These are phyloP conservation scores for Calliopum simillimum DNA, from an alignment of 2,888 invertebrate species.

Conservation along the genomic window DNA sequence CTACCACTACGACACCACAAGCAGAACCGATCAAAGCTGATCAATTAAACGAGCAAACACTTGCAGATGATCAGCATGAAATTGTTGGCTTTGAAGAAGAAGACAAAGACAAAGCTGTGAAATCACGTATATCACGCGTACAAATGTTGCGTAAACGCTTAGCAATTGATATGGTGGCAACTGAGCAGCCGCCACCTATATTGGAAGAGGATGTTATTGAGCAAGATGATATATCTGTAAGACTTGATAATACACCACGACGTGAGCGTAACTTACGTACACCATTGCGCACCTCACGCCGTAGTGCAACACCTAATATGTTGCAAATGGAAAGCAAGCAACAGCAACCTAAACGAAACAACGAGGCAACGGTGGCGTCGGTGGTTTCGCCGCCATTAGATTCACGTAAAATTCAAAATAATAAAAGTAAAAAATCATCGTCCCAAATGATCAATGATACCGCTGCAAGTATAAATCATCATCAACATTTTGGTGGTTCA, in stretches of 20 bases:
- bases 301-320: slow-evolving; percentile 53
- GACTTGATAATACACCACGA: slow-evolving; percentile 39
- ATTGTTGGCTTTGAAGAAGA: slow-evolving; percentile 22
- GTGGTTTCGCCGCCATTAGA: slow-evolving; percentile 40
- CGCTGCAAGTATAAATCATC: slow-evolving; percentile 39
- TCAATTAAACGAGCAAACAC: slow-evolving; percentile 1
- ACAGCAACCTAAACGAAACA: slow-evolving; percentile 22
- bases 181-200: slow-evolving; percentile 49
- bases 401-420: slow-evolving; percentile 36
- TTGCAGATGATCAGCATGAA: background rate
- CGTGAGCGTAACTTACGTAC: slow-evolving; percentile 53
- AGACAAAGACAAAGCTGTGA: slow-evolving; percentile 46
- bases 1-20: background rate
- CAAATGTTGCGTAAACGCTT: slow-evolving; percentile 61
- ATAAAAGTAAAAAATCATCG: slow-evolving; percentile 28
- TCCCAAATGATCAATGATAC: background rate
- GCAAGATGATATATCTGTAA: slow-evolving; percentile 8
- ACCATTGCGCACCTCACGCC: slow-evolving; percentile 57
- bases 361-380: slow-evolving; percentile 34
- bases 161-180: slow-evolving; percentile 63
- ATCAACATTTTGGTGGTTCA: slow-evolving; percentile 44
- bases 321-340: slow-evolving; percentile 29
- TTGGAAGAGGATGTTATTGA: slow-evolving; percentile 20
- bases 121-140: slow-evolving; percentile 57
- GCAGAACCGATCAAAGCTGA: background rate